phyloP scores from a whole-genome alignment of 2,888 invertebrate genomes.

The Zonitis immaculata region DNA sequence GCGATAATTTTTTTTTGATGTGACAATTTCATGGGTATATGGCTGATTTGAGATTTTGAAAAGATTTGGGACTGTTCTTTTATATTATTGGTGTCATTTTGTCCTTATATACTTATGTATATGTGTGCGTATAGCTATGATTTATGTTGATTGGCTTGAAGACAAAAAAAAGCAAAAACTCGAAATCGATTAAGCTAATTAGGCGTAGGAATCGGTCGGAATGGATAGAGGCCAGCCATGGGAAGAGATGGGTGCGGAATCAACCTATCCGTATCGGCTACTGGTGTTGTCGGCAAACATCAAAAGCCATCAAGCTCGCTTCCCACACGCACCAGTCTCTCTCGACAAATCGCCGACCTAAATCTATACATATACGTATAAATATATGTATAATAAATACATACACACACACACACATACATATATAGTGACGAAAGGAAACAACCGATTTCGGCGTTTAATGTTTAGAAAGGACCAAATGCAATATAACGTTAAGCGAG shows the following conservation, averaged over 20 bases:
- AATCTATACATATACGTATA: slow-evolving; percentile 32
- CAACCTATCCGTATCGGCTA: slow-evolving; percentile 24
- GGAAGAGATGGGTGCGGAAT: slow-evolving; percentile 20
- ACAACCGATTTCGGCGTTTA: slow-evolving; percentile 30
- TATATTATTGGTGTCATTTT: no score
- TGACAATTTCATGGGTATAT: no score
- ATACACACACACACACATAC: background rate
- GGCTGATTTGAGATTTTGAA: no score
- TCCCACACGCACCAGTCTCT: slow-evolving; percentile 39
- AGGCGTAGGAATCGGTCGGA: background rate
- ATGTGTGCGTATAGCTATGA: background rate
- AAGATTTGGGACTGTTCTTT: no score
- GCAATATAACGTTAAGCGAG: slow-evolving; percentile 27
- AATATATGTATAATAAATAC: no score
- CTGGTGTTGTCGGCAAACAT: slow-evolving; percentile 37
- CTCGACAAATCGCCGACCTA: slow-evolving; percentile 34
- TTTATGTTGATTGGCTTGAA: slow-evolving; percentile 1
- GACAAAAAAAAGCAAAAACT: background rate
- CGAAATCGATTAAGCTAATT: background rate
- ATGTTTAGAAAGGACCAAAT: slow-evolving; percentile 26
- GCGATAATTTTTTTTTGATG: no score
- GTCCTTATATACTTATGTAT: no score
- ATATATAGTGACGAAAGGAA: slow-evolving; percentile 27
- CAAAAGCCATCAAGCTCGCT: slow-evolving; percentile 34
- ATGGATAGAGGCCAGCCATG: background rate